Conservation (phyloP, 2,888 invertebrate species). For the Stegana nigrithorax region DNA sequence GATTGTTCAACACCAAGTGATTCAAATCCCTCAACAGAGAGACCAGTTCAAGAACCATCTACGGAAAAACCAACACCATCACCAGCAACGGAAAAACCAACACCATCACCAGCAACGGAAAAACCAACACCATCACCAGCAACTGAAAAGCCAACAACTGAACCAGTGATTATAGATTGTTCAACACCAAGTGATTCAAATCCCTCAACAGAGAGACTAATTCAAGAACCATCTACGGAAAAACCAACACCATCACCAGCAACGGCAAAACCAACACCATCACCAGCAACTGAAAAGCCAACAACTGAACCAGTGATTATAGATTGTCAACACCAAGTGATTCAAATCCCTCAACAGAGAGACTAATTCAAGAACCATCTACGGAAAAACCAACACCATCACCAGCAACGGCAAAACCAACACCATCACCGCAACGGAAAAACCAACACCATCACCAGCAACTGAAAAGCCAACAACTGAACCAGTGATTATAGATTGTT, state of each 20-base stretch:
- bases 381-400: no score
- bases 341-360: no score
- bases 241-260: not conserved
- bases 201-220: not conserved
- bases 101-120: not conserved
- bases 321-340: no score
- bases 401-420: no score
- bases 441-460: no score
- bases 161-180: no score
- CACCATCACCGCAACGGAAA: no score
- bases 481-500: no score
- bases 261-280: not conserved
- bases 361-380: no score
- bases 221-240: not conserved
- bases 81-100: not conserved
- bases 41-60: not conserved
- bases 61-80: not conserved
- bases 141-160: no score
- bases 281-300: constrained; percentile 2
- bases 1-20: not conserved
- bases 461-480: no score
- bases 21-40: not conserved
- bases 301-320: not conserved
- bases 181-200: not conserved
- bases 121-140: not conserved